Base-by-base conservation (phyloP, 2,797 vertebrate genomes). In the Danio aesculapii region DNA sequence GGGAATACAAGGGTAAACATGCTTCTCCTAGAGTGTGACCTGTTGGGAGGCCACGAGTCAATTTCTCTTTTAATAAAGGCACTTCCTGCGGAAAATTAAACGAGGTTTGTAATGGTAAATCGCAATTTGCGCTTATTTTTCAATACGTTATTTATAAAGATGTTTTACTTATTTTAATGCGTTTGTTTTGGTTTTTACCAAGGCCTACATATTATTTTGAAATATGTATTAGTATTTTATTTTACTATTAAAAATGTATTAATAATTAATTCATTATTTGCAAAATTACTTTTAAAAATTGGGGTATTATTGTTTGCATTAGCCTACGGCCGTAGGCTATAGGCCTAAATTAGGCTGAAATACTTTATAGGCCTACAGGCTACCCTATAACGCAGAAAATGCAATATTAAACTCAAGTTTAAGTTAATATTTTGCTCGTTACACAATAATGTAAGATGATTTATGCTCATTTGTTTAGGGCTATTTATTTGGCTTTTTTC, bases 1-100 rank as follows among this genome's bases (percentile, higher is more conserved):
- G 66, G 12, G 57, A 6, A 44, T 52, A 14, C 64, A 44, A 63
- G 77, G 74, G 64, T 76, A 83, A 79, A 84, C 79, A 83, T 67
- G 79, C 64, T 84, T 80, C 78, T 81, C 82, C 62, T 71, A 73
- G 39, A 16, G 83, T 39, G 77, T 81, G 80, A 86, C 84, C 84
- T 79, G 78, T 79, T 59, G 50, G 50, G 76, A 86, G 77, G 83
- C 79, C 77, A 86, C 53, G 53, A 83, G 84, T 85, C 79, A 82
- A 77, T 79, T 52, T 77, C 79, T 73, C 72, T 49, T 64, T 83
- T 83, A 71, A 75, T 47, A 79, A 85, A 82, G 69, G 61, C 79
- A 80, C 49, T 77, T 82, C 71, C 72, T 81, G 70, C 53, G 49
- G 50, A 41, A 21, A 41, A 41, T 84, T 81, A 52, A 76, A 76